Evolutionary conservation across 64 coral and sea anemone genomes (phyloP).

Genomic region (Montipora sp.): DNA sequence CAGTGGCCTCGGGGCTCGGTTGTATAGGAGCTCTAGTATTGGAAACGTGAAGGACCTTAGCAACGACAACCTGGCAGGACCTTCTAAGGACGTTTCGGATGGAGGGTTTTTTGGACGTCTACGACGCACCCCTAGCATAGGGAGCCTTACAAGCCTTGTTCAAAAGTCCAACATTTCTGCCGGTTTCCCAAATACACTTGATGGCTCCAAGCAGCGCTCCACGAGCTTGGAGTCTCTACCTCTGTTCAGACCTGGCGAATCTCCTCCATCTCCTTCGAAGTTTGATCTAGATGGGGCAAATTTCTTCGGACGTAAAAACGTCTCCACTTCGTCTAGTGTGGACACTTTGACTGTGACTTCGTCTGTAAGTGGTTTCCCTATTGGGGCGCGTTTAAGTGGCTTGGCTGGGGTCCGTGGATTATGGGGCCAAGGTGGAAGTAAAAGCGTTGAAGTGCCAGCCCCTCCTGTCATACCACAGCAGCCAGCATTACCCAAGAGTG

Average conservation of each 20-base stretch:
- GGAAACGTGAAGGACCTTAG: conserved; percentile 83
- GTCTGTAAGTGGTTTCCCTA: conserved; percentile 42
- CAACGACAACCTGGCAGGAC: conserved; percentile 27
- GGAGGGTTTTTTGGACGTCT: conserved; percentile 87
- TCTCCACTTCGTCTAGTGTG: background rate
- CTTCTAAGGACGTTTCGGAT: conserved; percentile 13
- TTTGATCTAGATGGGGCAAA: conserved; percentile 58
- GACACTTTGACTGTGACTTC: conserved; percentile 8
- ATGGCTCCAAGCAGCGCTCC: conserved; percentile 54
- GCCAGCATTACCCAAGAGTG: conserved; percentile 8
- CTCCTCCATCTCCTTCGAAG: conserved; percentile 75
- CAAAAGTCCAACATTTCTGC: conserved; percentile 68
- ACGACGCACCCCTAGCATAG: conserved; percentile 75
- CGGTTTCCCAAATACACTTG: conserved; percentile 35
- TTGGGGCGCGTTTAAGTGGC: conserved; percentile 68
- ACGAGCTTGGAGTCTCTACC: conserved; percentile 74
- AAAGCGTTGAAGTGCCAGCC: conserved; percentile 37
- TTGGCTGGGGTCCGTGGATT: conserved; percentile 84
- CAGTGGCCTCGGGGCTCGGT: conserved; percentile 19
- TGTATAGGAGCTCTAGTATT: conserved; percentile 77
- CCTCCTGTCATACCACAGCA: conserved; percentile 30
- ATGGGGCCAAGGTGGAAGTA: conserved; percentile 61
- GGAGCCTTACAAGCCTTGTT: conserved; percentile 82
- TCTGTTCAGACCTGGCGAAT: conserved; percentile 58
- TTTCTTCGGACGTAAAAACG: conserved; percentile 18